Percentiles rank a stretch among this genome's conserved stretches.
phyloP scores from a whole-genome alignment of 2,113 vertebrate species.

The Brachirus orientalis region DNA sequence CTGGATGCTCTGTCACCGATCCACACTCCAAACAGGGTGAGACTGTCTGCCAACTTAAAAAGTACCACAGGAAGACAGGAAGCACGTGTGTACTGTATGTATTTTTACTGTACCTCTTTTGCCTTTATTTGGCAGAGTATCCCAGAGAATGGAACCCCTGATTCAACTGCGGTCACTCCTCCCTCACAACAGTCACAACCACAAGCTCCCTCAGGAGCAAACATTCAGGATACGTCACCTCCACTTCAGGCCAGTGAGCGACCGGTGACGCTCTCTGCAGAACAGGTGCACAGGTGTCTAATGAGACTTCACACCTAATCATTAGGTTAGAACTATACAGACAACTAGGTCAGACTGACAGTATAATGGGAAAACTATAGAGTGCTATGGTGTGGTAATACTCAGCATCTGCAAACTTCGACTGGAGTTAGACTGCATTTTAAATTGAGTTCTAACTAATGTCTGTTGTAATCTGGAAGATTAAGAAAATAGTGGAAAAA shows the following conservation, averaged over 20 bases:
- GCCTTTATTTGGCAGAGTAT: slow-evolving; percentile 82
- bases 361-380: too few species aligned
- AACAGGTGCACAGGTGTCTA: slow-evolving; percentile 86
- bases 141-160: slow-evolving; percentile 77
- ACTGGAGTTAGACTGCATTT: too few species aligned
- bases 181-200: slow-evolving; percentile 30
- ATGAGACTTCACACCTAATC: neutral
- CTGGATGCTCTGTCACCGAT: slow-evolving; percentile 96
- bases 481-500: too few species aligned
- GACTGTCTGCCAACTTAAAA: slow-evolving; percentile 6
- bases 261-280: slow-evolving; percentile 79
- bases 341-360: neutral
- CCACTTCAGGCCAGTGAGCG: slow-evolving; percentile 30
- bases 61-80: neutral
- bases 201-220: slow-evolving; percentile 30
- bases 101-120: neutral
- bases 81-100: slow-evolving; percentile 1
- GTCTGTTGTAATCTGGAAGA: too few species aligned
- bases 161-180: slow-evolving; percentile 2
- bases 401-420: too few species aligned
- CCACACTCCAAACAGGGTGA: slow-evolving; percentile 95
- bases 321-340: neutral
- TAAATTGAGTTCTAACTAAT: too few species aligned
- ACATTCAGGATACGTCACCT: slow-evolving; percentile 27
- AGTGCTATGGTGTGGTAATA: too few species aligned